phyloP scores from a whole-genome alignment of 1,140 invertebrate species.

The Habropoda laboriosa region DNA sequence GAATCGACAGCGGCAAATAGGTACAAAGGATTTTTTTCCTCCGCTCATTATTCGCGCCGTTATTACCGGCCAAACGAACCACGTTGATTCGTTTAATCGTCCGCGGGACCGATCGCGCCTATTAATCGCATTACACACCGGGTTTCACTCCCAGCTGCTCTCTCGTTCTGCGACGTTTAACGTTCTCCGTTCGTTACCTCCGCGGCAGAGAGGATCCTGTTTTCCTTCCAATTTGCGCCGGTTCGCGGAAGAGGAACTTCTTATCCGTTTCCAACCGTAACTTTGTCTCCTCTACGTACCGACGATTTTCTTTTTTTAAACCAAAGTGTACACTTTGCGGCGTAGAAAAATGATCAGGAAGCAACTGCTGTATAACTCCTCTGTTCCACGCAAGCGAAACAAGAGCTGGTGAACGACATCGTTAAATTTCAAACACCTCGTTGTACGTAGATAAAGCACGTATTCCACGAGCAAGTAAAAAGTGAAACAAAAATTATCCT shows the following conservation, averaged over 20 bases:
- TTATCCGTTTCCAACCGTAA: neutral
- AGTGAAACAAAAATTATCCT: too few relatives aligned
- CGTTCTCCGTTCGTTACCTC: neutral
- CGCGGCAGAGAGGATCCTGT: neutral
- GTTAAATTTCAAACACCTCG: too few relatives aligned
- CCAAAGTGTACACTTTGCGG: too few relatives aligned
- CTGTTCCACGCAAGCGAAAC: too few relatives aligned
- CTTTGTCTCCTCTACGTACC: neutral
- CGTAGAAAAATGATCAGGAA: too few relatives aligned
- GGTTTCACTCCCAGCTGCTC: slow-evolving; percentile 5
- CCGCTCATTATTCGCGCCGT: slow-evolving; percentile 15
- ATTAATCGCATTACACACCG: slow-evolving; percentile 18
- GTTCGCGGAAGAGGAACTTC: neutral
- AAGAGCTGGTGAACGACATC: too few relatives aligned
- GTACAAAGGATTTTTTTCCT: slow-evolving; percentile 11
- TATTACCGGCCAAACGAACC: slow-evolving; percentile 34
- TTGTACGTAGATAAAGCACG: slow-evolving; percentile 4
- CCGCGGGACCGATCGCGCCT: neutral
- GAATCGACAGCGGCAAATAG: neutral
- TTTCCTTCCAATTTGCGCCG: neutral
- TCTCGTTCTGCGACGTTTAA: neutral
- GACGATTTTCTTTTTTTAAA: neutral
- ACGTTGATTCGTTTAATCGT: slow-evolving; percentile 31
- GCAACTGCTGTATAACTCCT: too few relatives aligned
- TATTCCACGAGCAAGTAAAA: too few relatives aligned